Percentiles rank a stretch among this genome's conserved stretches.
Conservation (phyloP, 2,113 vertebrate genomes). For the Meleagris gallopavo region DNA sequence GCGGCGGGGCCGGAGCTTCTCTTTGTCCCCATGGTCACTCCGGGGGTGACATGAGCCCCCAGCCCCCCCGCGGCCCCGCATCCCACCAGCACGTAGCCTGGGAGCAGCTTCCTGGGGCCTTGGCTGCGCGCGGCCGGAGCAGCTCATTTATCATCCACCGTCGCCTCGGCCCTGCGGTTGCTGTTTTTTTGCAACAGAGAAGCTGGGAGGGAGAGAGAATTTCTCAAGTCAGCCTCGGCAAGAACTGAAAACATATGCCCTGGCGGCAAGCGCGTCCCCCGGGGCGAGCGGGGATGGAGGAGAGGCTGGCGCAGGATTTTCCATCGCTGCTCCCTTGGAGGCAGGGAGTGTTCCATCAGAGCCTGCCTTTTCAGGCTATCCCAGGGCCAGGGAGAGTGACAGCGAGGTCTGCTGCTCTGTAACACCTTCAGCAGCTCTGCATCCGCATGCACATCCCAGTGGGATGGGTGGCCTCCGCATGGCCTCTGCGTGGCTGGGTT, state of each 20-base stretch:
- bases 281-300: slow-evolving; percentile 31
- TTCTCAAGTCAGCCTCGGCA: slow-evolving; percentile 62
- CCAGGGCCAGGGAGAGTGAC: background rate
- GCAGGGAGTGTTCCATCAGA: background rate
- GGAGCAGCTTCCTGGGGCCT: slow-evolving; percentile 15
- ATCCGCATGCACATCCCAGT: background rate
- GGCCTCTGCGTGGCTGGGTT: background rate
- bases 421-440: rapidly evolving
- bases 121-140: slow-evolving; percentile 24
- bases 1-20: background rate
- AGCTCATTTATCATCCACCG: slow-evolving; percentile 67
- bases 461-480: background rate
- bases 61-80: rapidly evolving
- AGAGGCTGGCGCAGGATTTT: slow-evolving; percentile 54
- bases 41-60: rapidly evolving
- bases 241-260: slow-evolving; percentile 68
- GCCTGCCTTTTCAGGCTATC: background rate
- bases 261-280: slow-evolving; percentile 39
- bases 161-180: slow-evolving; percentile 49
- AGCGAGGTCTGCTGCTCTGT: background rate
- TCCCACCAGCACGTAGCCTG: background rate
- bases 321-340: slow-evolving; percentile 14
- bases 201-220: slow-evolving; percentile 64
- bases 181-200: slow-evolving; percentile 56
- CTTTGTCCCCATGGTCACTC: background rate